These are phyloP conservation scores for Suillia variegata DNA, from an alignment of 2,888 invertebrate species.

Conservation along the genomic window DNA sequence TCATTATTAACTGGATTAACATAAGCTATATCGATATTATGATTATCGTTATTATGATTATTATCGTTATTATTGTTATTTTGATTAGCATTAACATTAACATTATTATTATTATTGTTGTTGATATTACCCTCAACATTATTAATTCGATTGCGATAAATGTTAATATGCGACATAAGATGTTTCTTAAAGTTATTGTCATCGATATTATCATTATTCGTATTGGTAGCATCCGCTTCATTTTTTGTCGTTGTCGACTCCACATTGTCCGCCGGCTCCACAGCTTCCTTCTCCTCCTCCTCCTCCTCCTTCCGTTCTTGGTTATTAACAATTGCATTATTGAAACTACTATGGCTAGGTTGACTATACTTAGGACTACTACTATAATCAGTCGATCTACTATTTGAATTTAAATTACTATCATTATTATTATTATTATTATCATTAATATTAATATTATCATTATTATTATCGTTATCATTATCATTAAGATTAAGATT, in stretches of 20 bases:
- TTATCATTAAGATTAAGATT: slow-evolving; percentile 24
- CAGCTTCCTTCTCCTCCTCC: slow-evolving; percentile 16
- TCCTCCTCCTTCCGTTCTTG: slow-evolving; percentile 21
- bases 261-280: neutral
- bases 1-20: slow-evolving; percentile 23
- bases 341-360: slow-evolving; percentile 35
- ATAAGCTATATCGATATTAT: slow-evolving; percentile 27
- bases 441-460: slow-evolving; percentile 41
- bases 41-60: slow-evolving; percentile 29
- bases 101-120: slow-evolving; percentile 45
- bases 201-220: slow-evolving; percentile 35
- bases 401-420: slow-evolving; percentile 38
- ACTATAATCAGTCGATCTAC: slow-evolving; percentile 56
- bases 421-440: slow-evolving; percentile 20
- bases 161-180: slow-evolving; percentile 27
- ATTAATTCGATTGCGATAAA: slow-evolving; percentile 43
- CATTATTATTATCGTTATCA: slow-evolving; percentile 4
- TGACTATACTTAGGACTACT: slow-evolving; percentile 53
- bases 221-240: slow-evolving; percentile 25
- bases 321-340: slow-evolving; percentile 17
- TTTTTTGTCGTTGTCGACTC: slow-evolving; percentile 17
- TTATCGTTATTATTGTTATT: slow-evolving; percentile 36
- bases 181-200: slow-evolving; percentile 32
- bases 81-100: slow-evolving; percentile 39
- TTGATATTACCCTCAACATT: slow-evolving; percentile 5